Percentiles rank a stretch among this genome's conserved stretches.
phyloP scores from a whole-genome alignment of 2,113 vertebrate species.

The Zosterops japonicus region DNA sequence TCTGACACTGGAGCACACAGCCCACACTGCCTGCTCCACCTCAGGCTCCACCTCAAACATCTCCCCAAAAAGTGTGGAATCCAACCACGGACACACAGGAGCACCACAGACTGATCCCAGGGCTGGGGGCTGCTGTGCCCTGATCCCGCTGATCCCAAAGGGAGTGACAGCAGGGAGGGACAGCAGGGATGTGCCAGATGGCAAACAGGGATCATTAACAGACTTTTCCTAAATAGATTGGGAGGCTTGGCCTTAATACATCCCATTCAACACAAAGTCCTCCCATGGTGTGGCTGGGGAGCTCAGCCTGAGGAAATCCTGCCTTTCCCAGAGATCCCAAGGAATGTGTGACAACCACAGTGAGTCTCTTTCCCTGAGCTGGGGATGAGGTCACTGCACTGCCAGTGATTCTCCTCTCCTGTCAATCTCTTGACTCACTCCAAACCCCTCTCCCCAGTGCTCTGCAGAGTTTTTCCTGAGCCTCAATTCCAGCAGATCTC shows the following conservation, averaged over 20 bases:
- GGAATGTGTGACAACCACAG: not conserved
- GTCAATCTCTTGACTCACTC: fast-evolving
- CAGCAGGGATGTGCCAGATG: slow-evolving; percentile 24
- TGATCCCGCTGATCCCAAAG: not conserved
- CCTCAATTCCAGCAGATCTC: not conserved
- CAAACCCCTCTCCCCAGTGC: not conserved
- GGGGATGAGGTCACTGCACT: too few relatives aligned
- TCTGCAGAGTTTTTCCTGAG: fast-evolving
- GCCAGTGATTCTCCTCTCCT: not conserved
- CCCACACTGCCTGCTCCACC: not conserved
- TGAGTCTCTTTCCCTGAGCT: too few relatives aligned
- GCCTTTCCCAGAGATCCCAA: not conserved
- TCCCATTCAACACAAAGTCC: not conserved
- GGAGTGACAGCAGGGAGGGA: not conserved
- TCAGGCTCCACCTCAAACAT: not conserved
- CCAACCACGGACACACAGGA: not conserved
- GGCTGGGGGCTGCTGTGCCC: not conserved
- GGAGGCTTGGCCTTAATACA: not conserved
- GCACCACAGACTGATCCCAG: not conserved
- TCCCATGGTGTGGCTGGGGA: not conserved
- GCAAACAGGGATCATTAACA: not conserved
- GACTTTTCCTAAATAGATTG: not conserved
- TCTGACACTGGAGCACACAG: not conserved
- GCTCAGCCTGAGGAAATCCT: not conserved
- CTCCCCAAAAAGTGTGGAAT: not conserved